Evolutionary conservation across 2,113 vertebrate species (phyloP), one percentile per base, ranked within the genome.

Genomic region (Mormoops blainvillei): DNA sequence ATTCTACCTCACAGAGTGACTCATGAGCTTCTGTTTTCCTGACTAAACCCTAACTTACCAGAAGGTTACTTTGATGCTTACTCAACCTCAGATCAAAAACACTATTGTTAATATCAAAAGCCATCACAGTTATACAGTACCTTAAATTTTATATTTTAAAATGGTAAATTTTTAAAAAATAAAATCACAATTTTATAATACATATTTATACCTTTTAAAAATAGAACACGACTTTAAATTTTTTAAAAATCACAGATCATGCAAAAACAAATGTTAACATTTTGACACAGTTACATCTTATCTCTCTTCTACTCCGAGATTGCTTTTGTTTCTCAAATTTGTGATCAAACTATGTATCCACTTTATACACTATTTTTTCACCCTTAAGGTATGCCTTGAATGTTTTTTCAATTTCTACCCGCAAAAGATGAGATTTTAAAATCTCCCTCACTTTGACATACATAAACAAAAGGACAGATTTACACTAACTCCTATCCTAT

Each of bases 111-210:
- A 33, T 38, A 88, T 5, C 31, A 56, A 87, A 91, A 67, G n/a
- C 7, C 81, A 93, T 43, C 76, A 93, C 8, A 76, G 33, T 58
- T 89, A 80, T 22, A 92, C 3, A 87, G 9, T 76, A 74, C 28
- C 36, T 61, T 87, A 48, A 80, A 92, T 38, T 78, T 83, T 93
- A n/a, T 87, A 83, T 56, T 77, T 87, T 90, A 88, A 91, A 83
- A 74, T 93, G 11, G 87, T 76, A 1, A 70, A 63, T 56, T 92
- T 80, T 94, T 6, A 84, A 81, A 58, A 76, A 81, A 11, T 74
- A 87, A 89, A 95, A 76, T 68, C 26, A 70, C 28, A 93, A 88
- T 80, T 67, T 84, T 76, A 86, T 68, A 67, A 87, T 48, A 87
- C 3, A 56, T 52, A 63, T n/a, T 77, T 74, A 74, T 48, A 63